Evolutionary conservation across 2,113 vertebrate species (phyloP).

Genomic region (Orientallactaga bullata): DNA sequence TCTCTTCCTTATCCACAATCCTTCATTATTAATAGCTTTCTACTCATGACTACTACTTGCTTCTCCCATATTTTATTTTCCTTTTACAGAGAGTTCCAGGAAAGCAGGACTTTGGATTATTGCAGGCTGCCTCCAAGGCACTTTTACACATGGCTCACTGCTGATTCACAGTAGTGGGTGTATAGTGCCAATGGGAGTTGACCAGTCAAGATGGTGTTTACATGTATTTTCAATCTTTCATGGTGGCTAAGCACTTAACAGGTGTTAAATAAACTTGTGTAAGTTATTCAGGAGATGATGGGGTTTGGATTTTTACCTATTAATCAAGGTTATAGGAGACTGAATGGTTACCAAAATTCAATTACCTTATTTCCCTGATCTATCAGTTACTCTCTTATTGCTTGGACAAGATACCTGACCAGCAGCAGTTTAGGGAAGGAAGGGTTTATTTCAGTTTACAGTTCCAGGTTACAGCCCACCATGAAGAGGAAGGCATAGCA

Average conservation of each 20-base stretch:
- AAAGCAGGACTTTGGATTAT: not conserved
- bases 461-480: too few species aligned
- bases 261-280: slow-evolving; percentile 3
- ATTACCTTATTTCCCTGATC: slow-evolving; percentile 30
- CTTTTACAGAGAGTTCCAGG: slow-evolving; percentile 21
- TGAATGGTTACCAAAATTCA: slow-evolving; percentile 23
- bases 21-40: not conserved
- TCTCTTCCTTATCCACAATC: not conserved
- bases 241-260: not conserved
- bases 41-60: not conserved
- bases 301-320: not conserved
- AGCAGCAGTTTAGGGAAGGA: too few species aligned
- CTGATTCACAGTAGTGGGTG: not conserved
- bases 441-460: too few species aligned
- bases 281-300: slow-evolving; percentile 22
- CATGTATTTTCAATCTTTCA: slow-evolving; percentile 9
- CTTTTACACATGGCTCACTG: not conserved
- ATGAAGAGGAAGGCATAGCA: too few species aligned
- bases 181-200: not conserved
- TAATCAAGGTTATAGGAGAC: slow-evolving; percentile 27
- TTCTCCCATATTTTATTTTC: not conserved
- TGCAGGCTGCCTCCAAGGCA: not conserved
- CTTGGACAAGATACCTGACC: too few species aligned
- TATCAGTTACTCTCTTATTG: too few species aligned
- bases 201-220: not conserved